Base-by-base conservation (phyloP, 2,797 vertebrate genomes). In the Labeo calbasu region DNA sequence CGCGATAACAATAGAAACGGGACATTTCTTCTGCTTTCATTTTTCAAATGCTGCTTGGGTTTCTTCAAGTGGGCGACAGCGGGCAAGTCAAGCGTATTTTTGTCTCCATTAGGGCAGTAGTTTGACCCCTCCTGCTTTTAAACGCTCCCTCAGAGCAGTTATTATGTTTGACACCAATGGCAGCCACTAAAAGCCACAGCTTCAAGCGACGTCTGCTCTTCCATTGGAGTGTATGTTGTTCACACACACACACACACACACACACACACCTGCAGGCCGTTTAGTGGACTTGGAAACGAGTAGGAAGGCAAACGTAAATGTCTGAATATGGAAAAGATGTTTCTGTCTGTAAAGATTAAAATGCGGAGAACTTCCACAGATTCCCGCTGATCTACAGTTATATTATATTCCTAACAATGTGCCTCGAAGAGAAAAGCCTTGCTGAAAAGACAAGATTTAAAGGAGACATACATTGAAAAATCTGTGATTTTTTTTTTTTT, bases 81-180 rank as follows among this genome's bases (percentile, higher is more conserved):
- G 28, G 72, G 50, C 55, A 43, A 76, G 65, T 81, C 65, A 50
- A 70, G 84, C 66, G 11, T 78, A 43, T 83, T 69, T 75, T 51
- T 81, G 48, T 77, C 73, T 84, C 85, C 77, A 86, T 86, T 84
- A 86, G 85, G 81, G 85, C 77, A 77, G 61, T 75, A 5, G 19
- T 75, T 59, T 65, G 53, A 71, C 53, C 72, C 85, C 61, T 70
- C 48, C 63, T 73, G 48, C 79, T 70, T 81, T 81, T 81, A 84
- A 79, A 82, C 48, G 61, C 76, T 79, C 63, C 51, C 83, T 77
- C 82, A 85, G 83, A 69, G 75, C 77, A 81, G 86, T 84, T 70
- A 86, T 88, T 88, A 84, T 75, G 55, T 86, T 84, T 86, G 88
- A 88, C 71, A 77, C 36, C 23, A 40, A 63, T 80, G 84, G 71